Percentiles rank a stretch among this genome's conserved stretches.
phyloP scores from a whole-genome alignment of 2,113 vertebrate genomes.

The Pelusios castaneus region DNA sequence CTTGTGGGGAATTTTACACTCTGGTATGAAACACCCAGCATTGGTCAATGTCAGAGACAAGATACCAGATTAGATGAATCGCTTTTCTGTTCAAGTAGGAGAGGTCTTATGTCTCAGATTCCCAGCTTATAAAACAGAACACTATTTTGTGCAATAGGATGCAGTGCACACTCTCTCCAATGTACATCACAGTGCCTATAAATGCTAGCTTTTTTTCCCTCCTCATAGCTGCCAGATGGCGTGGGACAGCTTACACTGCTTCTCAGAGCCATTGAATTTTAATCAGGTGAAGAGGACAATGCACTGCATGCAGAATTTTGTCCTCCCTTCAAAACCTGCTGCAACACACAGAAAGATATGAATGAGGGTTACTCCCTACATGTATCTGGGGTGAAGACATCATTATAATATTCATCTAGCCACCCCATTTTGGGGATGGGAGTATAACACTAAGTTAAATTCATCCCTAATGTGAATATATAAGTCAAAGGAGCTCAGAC shows the following conservation, averaged over 20 bases:
- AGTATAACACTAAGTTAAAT: background rate
- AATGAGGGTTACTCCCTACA: background rate
- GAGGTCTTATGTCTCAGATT: background rate
- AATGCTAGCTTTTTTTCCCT: accelerated
- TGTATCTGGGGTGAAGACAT: background rate
- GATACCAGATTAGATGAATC: accelerated
- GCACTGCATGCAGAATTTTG: accelerated
- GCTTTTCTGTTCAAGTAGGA: background rate
- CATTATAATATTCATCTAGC: accelerated
- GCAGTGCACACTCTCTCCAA: background rate
- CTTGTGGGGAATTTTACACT: accelerated
- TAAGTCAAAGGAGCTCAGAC: accelerated
- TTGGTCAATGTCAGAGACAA: accelerated
- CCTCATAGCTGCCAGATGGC: constrained; percentile 18
- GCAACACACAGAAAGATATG: background rate
- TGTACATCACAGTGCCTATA: accelerated
- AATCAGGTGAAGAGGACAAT: background rate
- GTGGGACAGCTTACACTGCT: accelerated
- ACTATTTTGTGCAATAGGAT: accelerated
- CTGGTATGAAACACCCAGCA: accelerated
- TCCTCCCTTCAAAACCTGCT: background rate
- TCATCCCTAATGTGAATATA: background rate
- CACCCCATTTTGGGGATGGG: background rate
- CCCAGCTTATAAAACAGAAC: accelerated
- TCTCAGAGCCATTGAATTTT: constrained; percentile 20